phyloP scores from a whole-genome alignment of 2,888 invertebrate genomes.

The Epinotia bilunana region DNA sequence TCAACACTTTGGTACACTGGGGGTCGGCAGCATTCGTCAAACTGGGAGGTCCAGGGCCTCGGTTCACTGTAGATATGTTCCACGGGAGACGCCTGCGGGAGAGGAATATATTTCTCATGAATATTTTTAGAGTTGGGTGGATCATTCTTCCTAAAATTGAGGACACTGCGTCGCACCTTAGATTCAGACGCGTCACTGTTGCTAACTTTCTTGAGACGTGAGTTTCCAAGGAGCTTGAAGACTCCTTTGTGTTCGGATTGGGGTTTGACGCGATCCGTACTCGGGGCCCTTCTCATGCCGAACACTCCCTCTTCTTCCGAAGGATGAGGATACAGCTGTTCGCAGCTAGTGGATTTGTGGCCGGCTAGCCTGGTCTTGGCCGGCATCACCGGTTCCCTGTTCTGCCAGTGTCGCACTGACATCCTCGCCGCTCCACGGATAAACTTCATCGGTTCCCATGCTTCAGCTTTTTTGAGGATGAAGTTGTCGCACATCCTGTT shows the following conservation, averaged over 20 bases:
- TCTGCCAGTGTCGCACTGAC: conserved; percentile 83
- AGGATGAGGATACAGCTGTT: conserved; percentile 76
- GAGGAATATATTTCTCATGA: conserved; percentile 80
- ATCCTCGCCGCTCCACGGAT: conserved; percentile 79
- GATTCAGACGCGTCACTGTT: conserved; percentile 69
- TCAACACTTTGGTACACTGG: conserved; percentile 80
- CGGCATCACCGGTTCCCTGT: conserved; percentile 74
- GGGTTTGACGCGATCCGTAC: conserved; percentile 77
- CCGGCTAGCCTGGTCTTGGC: conserved; percentile 71
- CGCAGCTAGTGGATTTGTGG: conserved; percentile 80
- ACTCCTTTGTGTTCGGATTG: conserved; percentile 74
- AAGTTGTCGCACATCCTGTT: conserved; percentile 80
- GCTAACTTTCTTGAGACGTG: conserved; percentile 72
- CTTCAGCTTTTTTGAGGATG: conserved; percentile 83
- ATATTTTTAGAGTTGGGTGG: conserved; percentile 66
- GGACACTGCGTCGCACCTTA: conserved; percentile 72
- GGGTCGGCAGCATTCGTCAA: conserved; percentile 75
- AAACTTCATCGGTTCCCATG: conserved; percentile 80
- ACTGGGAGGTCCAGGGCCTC: conserved; percentile 70
- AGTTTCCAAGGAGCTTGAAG: conserved; percentile 76
- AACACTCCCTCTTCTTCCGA: conserved; percentile 72
- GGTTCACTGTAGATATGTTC: conserved; percentile 79
- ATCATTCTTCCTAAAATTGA: conserved; percentile 77
- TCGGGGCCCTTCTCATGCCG: conserved; percentile 78
- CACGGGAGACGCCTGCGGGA: conserved; percentile 68